Evolutionary conservation across 2,113 vertebrate genomes (phyloP).

Genomic region (Equus przewalskii): DNA sequence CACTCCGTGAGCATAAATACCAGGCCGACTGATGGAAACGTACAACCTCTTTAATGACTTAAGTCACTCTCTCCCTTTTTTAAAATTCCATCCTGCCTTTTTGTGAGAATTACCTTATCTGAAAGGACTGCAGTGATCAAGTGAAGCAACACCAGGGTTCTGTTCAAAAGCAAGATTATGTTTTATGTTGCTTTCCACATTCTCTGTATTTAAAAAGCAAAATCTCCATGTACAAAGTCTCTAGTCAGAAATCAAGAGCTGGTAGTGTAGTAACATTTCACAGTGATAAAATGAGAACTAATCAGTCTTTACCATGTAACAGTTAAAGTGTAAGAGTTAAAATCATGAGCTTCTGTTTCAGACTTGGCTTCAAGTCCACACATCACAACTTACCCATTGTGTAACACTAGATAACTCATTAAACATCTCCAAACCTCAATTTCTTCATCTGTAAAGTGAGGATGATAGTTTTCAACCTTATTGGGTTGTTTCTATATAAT

Average conservation of each 20-base stretch:
- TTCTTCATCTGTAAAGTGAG: conserved; percentile 14
- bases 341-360: conserved; percentile 20
- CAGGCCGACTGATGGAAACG: not conserved
- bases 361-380: not conserved
- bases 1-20: not conserved
- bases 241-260: conserved; percentile 44
- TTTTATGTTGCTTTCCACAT: conserved; percentile 12
- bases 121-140: not conserved
- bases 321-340: not conserved
- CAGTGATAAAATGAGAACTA: not conserved
- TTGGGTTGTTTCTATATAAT: conserved; percentile 17
- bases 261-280: not conserved
- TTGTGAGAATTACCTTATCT: conserved; percentile 33
- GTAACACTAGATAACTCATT: not conserved
- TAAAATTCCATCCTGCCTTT: not conserved
- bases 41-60: not conserved
- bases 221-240: not conserved
- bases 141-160: not conserved
- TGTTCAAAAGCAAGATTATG: not conserved
- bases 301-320: not conserved
- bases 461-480: not conserved
- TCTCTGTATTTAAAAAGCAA: not conserved
- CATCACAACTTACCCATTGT: not conserved
- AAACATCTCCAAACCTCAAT: conserved; percentile 50
- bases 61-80: not conserved